Conservation (phyloP, 2,113 vertebrate genomes). For the Tautogolabrus adspersus region DNA sequence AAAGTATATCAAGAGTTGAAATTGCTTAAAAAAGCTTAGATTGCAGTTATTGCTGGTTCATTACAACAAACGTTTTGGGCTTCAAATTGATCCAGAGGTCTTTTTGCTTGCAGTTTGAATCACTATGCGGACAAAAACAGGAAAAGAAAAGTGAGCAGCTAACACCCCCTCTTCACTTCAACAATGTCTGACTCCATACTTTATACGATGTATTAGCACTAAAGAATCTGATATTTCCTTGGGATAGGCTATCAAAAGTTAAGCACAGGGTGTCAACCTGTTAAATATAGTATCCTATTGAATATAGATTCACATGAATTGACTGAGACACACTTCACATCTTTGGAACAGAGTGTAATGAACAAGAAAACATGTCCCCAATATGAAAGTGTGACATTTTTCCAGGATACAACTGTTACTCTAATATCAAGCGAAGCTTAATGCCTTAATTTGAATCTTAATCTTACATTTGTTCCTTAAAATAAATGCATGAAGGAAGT, state of each 20-base stretch:
- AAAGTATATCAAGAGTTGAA: not conserved
- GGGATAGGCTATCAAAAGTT: not conserved
- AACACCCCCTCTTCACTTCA: not conserved
- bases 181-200: not conserved
- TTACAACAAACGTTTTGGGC: not conserved
- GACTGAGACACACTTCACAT: not conserved
- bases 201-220: not conserved
- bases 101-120: not conserved
- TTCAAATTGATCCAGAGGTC: not conserved
- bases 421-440: conserved; percentile 11
- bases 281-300: not conserved
- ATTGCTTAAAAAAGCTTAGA: too few species aligned
- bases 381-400: conserved; percentile 1
- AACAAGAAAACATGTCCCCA: not conserved
- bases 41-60: not conserved
- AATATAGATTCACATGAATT: not conserved
- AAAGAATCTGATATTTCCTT: not conserved
- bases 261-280: not conserved
- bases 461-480: conserved; percentile 17
- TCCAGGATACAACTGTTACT: conserved; percentile 1
- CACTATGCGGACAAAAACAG: not conserved
- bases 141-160: not conserved
- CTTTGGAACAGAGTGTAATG: not conserved
- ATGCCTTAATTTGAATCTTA: conserved; percentile 21
- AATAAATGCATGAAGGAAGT: conserved; percentile 25